Base-by-base conservation (phyloP, 1,140 invertebrate species). In the Brachionus rotundiformis region DNA sequence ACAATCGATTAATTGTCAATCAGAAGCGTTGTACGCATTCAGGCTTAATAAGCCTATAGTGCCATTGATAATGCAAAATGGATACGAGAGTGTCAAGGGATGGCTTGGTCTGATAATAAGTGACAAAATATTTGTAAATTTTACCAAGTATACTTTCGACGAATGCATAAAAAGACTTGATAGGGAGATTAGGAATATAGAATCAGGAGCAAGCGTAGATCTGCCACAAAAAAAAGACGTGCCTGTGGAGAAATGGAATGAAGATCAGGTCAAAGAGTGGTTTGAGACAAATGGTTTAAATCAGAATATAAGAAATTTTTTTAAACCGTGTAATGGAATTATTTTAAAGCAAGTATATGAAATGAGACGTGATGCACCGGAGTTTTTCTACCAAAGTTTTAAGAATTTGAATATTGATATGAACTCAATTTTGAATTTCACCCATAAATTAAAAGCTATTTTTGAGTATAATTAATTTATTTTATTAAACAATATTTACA, bases 21-120 rank as follows among this genome's bases (percentile, higher is more conserved):
- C 83, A 41, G 86, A 87, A 83, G 86, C 86, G 1, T 84, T 87
- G 82, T 87, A 87, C 82, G 85, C 86, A 6, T 86, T 84, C 65
- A 82, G 85, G 27, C 81, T 83, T n/a, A 83, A 84, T 10, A 86
- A 86, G 68, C 82, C 82, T 2, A 85, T 87, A 16, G 83, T 87
- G 27, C 86, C 86, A 0, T 82, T 87, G 7, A 83, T 84, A 39
- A 85, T 87, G 85, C 82, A 86, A 63, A 71, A 29, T 29, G 82
- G 81, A 2, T 87, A 87, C 61, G 79, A 82, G 27, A 79, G 59
- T 59, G 83, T 85, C 0, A 85, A 86, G 81, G 86, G 86, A 11
- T 87, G 86, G 86, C 83, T 87, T 2, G 86, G 86, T 1, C 68
- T 86, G 10, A 83, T 87, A 13, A 54, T 86, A 19, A 86, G 86